A percentile compares a stretch with the other conserved stretches of the same genome.
These are phyloP conservation scores for Dynastes hyllus DNA, from an alignment of 2,888 invertebrate genomes.

Conservation along the genomic window DNA sequence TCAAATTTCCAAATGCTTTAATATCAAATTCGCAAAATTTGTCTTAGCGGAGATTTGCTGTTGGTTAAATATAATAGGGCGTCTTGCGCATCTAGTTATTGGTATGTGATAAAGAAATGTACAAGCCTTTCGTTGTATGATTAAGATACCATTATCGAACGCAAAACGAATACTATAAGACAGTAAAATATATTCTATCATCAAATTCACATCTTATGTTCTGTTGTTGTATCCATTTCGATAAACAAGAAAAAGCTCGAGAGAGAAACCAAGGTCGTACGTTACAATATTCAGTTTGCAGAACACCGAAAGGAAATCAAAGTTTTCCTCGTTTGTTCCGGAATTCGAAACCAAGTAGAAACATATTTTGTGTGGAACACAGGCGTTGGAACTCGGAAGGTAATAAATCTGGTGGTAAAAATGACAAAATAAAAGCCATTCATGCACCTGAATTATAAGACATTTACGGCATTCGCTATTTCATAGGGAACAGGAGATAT, in stretches of 20 bases:
- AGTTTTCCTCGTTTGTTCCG: conserved; percentile 1
- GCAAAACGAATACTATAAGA: too few species aligned
- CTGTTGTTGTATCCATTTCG: not conserved
- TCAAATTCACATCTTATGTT: too few species aligned
- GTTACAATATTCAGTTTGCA: conserved; percentile 13
- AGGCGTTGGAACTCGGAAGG: conserved; percentile 8
- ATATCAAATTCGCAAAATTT: too few species aligned
- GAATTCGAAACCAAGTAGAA: conserved; percentile 26
- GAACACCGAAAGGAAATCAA: conserved; percentile 23
- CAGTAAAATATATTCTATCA: too few species aligned
- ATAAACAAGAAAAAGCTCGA: conserved; percentile 12
- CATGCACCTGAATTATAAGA: conserved; percentile 20
- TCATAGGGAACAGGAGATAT: not conserved
- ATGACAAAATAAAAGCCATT: conserved; percentile 43
- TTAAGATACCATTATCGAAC: too few species aligned
- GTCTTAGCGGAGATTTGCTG: too few species aligned
- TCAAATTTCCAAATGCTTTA: too few species aligned
- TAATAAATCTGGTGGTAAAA: conserved; percentile 41
- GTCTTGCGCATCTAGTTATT: too few species aligned
- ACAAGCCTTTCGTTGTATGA: not conserved
- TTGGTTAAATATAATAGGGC: too few species aligned
- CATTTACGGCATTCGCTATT: not conserved
- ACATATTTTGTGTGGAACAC: conserved; percentile 27
- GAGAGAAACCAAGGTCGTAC: not conserved
- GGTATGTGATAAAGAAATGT: too few species aligned